Conservation (phyloP, 2,113 vertebrate species). For the Cariama cristata region DNA sequence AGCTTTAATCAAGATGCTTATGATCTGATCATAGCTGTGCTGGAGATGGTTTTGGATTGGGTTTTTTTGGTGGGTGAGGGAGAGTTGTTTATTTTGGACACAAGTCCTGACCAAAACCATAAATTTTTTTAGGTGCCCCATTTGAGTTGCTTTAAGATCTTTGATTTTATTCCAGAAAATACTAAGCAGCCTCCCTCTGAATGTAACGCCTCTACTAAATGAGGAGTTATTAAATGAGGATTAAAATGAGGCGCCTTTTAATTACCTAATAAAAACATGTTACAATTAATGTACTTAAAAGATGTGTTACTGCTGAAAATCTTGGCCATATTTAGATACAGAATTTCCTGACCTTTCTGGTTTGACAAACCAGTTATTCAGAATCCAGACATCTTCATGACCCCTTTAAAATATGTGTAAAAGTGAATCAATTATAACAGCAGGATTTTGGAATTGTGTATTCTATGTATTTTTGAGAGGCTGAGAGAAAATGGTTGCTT, state of each 20-base stretch:
- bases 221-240: neutral
- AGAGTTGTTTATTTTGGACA: neutral
- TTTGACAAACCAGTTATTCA: neutral
- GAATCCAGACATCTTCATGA: neutral
- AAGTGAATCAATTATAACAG: neutral
- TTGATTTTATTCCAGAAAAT: constrained; percentile 17
- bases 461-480: neutral
- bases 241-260: neutral
- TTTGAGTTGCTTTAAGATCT: neutral
- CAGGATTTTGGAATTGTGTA: neutral
- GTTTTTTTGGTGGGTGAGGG: neutral
- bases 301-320: neutral
- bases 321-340: neutral
- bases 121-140: neutral
- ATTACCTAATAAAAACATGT: neutral
- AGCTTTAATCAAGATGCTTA: neutral
- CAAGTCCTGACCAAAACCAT: neutral
- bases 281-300: neutral
- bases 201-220: neutral
- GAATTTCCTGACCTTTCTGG: neutral
- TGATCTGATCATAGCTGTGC: neutral
- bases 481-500: neutral
- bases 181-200: neutral
- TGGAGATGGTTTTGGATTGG: neutral
- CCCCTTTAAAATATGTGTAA: neutral